Evolutionary conservation across 2,797 vertebrate genomes (phyloP).

Genomic region (Mormyrus proboscirostris): DNA sequence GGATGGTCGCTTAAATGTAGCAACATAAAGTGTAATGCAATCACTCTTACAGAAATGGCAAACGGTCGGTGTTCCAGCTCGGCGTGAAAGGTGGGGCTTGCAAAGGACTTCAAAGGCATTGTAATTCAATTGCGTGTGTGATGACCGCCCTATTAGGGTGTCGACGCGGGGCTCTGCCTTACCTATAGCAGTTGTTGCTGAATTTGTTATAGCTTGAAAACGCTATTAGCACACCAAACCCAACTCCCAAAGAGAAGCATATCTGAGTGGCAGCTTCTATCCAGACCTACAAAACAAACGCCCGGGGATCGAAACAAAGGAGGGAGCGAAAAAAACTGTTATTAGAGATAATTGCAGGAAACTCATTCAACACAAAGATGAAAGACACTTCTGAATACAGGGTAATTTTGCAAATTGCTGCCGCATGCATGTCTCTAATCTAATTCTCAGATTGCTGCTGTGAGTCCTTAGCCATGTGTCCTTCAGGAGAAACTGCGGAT

Average conservation of each 20-base stretch:
- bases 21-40: slow-evolving; percentile 15
- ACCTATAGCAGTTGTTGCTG: slow-evolving; percentile 91
- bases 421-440: slow-evolving; percentile 74
- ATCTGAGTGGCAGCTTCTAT: slow-evolving; percentile 87
- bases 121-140: slow-evolving; percentile 27
- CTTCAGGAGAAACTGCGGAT: slow-evolving; percentile 34
- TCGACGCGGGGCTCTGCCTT: slow-evolving; percentile 20
- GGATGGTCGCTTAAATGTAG: slow-evolving; percentile 31
- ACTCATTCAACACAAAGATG: slow-evolving; percentile 82
- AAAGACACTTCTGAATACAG: slow-evolving; percentile 77
- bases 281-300: slow-evolving; percentile 77
- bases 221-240: slow-evolving; percentile 86
- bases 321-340: slow-evolving; percentile 67
- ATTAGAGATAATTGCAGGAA: slow-evolving; percentile 87
- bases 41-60: not conserved
- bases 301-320: slow-evolving; percentile 61
- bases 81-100: slow-evolving; percentile 43
- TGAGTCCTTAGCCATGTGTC: slow-evolving; percentile 45
- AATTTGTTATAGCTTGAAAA: slow-evolving; percentile 94
- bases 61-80: slow-evolving; percentile 26
- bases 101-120: slow-evolving; percentile 54
- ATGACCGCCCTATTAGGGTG: slow-evolving; percentile 15
- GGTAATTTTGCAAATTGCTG: slow-evolving; percentile 80
- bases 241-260: slow-evolving; percentile 88
- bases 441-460: slow-evolving; percentile 71